Evolutionary conservation across 1,140 invertebrate genomes (phyloP), one percentile per base, ranked within the genome.

Genomic region (Aporrectodea caliginosa): DNA sequence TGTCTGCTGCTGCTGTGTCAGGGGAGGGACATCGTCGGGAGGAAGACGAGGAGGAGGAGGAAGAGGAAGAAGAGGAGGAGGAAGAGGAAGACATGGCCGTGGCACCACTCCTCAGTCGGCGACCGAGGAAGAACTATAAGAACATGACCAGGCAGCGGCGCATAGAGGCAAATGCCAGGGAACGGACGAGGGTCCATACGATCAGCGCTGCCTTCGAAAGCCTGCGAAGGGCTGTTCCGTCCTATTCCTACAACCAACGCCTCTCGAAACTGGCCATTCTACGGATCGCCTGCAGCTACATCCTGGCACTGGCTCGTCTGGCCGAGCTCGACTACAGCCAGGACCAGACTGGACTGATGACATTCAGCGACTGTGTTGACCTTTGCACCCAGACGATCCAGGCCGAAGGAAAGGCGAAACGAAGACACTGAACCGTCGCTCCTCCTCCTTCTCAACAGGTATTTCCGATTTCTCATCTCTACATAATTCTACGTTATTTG

Each of bases 161-260:
- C 35, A 95, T 97, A 83, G 95, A 98, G 87, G 95, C 95, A 0
- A 98, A 98, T 84, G 95, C 95, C 0, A 90, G 95, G 0, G 95
- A 98, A 87, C 89, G 95, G 43, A 95, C 95, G 12, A 90, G 95
- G 69, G 95, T 98, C 0, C 95, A 98, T 86, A 97, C 95, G 0
- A 97, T 98, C 80, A 96, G 94, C 85, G 95, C 95, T 0, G 95
- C 95, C 0, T 98, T 97, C 87, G 95, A 98, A 77, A 95, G 93
- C 0, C 89, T 98, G 0, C 90, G 95, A 43, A 90, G 90, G 58
- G 90, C 94, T 0, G 92, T 98, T 16, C 95, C 95, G 0, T 92
- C 95, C 0, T 97, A 96, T 85, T 95, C 94, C 2, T 93, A 95
- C 86, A 94, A 94, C 85, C 95, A 97, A 85, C 96, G 97, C 88